Evolutionary conservation across 2,113 vertebrate genomes (phyloP).

Genomic region (Catharus fuscescens): DNA sequence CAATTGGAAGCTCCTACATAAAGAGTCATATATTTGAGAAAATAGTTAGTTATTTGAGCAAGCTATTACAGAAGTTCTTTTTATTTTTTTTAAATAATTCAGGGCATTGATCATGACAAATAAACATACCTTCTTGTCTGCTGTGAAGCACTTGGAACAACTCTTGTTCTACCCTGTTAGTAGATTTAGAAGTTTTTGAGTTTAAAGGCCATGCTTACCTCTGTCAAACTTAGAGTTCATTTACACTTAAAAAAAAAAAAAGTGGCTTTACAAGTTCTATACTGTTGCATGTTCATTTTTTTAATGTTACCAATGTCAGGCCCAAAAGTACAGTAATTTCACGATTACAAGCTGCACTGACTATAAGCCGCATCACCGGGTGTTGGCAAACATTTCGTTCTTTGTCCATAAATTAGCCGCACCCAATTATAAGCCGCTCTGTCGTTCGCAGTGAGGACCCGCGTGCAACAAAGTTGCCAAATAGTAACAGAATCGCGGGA

Average conservation of each 20-base stretch:
- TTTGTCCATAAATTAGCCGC: too few species aligned
- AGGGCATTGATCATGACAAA: neutral
- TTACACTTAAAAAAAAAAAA: neutral
- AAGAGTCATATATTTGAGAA: neutral
- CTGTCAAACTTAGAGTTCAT: neutral
- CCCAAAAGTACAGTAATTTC: neutral
- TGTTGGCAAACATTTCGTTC: too few species aligned
- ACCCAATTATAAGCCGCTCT: too few species aligned
- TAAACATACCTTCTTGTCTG: neutral
- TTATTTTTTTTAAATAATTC: neutral
- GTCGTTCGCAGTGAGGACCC: too few species aligned
- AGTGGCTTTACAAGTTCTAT: neutral
- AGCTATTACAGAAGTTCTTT: neutral
- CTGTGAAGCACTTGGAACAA: neutral
- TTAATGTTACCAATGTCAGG: neutral
- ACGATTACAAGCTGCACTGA: too few species aligned
- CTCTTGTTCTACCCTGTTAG: neutral
- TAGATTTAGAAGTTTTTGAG: neutral
- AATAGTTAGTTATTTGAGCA: neutral
- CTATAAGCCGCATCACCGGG: too few species aligned
- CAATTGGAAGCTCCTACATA: neutral
- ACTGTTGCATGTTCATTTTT: neutral
- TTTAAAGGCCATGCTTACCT: neutral
- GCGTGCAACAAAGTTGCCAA: too few species aligned
- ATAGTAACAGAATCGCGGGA: too few species aligned